A percentile compares a stretch with the other conserved stretches of the same genome.
Conservation (phyloP, 1,140 invertebrate species). For the Drosophila nigrodunni region DNA sequence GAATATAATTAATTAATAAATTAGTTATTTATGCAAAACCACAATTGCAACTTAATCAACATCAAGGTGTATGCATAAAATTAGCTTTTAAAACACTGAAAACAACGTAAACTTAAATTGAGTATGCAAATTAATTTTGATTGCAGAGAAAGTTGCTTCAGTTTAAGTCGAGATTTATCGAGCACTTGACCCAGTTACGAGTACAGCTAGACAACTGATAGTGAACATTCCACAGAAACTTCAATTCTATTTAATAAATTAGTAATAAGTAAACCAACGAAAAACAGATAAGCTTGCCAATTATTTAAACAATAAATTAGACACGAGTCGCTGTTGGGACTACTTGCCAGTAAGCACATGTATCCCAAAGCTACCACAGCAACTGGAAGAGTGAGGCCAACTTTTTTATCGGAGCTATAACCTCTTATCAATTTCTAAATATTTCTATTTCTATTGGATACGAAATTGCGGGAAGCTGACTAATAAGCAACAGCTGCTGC, state of each 20-base stretch:
- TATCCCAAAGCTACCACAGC: not conserved
- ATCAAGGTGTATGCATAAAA: not conserved
- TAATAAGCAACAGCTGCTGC: slow-evolving; percentile 40
- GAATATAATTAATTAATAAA: slow-evolving; percentile 3
- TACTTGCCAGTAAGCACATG: not conserved
- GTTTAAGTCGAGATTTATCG: slow-evolving; percentile 12
- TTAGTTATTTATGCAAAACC: not conserved
- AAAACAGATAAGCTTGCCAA: slow-evolving; percentile 27
- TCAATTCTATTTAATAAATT: slow-evolving; percentile 3
- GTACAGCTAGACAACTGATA: not conserved
- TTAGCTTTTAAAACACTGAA: not conserved
- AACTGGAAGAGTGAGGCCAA: not conserved
- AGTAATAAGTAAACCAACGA: slow-evolving; percentile 43
- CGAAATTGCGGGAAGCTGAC: slow-evolving; percentile 31
- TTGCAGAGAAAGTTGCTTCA: slow-evolving; percentile 23
- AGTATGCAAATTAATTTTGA: slow-evolving; percentile 27
- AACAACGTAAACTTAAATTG: slow-evolving; percentile 12
- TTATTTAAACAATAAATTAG: slow-evolving; percentile 28
- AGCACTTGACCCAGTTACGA: slow-evolving; percentile 15
- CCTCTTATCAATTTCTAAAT: slow-evolving; percentile 59
- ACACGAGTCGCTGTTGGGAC: slow-evolving; percentile 2
- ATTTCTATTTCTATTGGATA: slow-evolving; percentile 65
- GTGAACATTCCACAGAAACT: slow-evolving; percentile 6
- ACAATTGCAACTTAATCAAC: not conserved
- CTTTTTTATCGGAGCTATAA: slow-evolving; percentile 11